Evolutionary conservation across 2,113 vertebrate species (phyloP).

Genomic region (Sylvilagus bachmani): DNA sequence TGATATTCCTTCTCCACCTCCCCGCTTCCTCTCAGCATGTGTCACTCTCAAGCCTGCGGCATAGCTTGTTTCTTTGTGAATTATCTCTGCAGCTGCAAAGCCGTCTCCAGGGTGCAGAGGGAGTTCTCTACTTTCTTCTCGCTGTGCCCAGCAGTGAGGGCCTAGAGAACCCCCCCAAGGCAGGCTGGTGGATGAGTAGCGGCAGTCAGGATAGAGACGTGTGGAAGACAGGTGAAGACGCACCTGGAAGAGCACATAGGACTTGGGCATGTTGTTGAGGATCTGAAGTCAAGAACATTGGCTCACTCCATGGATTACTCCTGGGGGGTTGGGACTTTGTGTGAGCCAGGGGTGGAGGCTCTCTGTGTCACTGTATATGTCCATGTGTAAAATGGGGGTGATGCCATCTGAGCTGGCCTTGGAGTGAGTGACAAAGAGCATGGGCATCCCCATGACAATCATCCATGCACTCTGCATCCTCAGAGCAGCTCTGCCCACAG

Average conservation of each 20-base stretch:
- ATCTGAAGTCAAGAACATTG: background rate
- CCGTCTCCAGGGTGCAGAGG: background rate
- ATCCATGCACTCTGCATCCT: rapidly evolving
- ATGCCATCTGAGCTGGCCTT: background rate
- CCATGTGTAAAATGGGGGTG: background rate
- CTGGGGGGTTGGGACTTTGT: too few relatives aligned
- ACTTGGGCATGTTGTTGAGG: background rate
- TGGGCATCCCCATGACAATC: too few relatives aligned
- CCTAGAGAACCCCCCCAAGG: too few relatives aligned
- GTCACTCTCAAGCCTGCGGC: background rate
- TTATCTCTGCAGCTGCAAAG: background rate
- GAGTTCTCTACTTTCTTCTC: background rate
- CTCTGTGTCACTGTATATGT: background rate
- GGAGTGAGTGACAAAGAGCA: background rate
- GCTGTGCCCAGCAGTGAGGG: rapidly evolving
- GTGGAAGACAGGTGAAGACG: too few relatives aligned
- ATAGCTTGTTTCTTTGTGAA: background rate
- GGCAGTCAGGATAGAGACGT: background rate
- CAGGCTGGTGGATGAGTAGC: too few relatives aligned
- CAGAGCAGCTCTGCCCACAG: rapidly evolving
- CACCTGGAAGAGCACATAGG: rapidly evolving
- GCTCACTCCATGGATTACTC: rapidly evolving
- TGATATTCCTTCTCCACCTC: background rate
- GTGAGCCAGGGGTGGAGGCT: background rate
- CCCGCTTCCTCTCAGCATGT: background rate